phyloP scores from a whole-genome alignment of 2,888 invertebrate species.

The Barypeithes pellucidus region DNA sequence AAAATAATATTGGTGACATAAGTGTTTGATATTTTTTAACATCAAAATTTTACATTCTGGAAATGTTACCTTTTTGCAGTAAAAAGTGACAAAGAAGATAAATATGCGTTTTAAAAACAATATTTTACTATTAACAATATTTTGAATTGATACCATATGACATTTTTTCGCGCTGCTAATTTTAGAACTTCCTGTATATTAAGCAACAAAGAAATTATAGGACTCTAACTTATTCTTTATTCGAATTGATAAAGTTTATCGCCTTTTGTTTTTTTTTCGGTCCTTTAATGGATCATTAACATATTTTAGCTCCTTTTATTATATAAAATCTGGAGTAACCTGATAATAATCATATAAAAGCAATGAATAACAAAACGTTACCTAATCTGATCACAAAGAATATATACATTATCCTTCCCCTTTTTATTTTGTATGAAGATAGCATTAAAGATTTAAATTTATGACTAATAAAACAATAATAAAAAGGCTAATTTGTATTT shows the following conservation, averaged over 20 bases:
- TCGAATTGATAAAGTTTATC: not conserved
- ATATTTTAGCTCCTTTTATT: conserved; percentile 17
- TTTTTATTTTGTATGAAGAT: conserved; percentile 8
- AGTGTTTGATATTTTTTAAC: too few relatives aligned
- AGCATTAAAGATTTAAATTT: conserved; percentile 15
- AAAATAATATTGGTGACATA: too few relatives aligned
- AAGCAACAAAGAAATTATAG: not conserved
- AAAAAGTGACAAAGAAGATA: too few relatives aligned
- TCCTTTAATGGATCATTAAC: not conserved
- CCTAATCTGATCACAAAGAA: conserved; percentile 18
- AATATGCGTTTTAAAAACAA: too few relatives aligned
- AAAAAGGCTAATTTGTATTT: conserved; percentile 9
- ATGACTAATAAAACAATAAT: conserved; percentile 7
- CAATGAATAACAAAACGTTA: conserved; percentile 28
- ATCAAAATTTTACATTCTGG: too few relatives aligned
- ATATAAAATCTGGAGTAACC: conserved; percentile 17
- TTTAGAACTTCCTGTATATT: not conserved
- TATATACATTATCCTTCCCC: conserved; percentile 11
- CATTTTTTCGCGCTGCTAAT: too few relatives aligned
- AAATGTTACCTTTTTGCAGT: too few relatives aligned
- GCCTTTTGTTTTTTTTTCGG: conserved; percentile 12
- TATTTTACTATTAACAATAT: too few relatives aligned
- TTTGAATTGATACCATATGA: too few relatives aligned
- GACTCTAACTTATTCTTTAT: not conserved
- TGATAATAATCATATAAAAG: conserved; percentile 26